Evolutionary conservation across 2,113 vertebrate genomes (phyloP).

Genomic region (Tachuris rubrigastra): DNA sequence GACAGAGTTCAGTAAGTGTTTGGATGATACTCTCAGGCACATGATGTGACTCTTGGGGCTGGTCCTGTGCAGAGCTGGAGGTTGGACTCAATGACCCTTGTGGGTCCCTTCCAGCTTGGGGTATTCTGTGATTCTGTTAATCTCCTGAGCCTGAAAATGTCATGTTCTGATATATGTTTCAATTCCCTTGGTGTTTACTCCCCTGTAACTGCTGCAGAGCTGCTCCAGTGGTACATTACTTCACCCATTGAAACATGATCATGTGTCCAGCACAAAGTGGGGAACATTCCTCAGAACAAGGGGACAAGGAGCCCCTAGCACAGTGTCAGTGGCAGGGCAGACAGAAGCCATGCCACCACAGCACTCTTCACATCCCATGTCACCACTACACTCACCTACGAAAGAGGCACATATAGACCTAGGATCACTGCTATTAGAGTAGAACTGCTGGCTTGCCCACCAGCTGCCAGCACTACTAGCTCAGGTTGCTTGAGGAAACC

Average conservation of each 20-base stretch:
- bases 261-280: not conserved
- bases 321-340: fast-evolving
- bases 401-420: not conserved
- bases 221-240: not conserved
- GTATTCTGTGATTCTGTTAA: not conserved
- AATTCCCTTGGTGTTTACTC: not conserved
- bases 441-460: not conserved
- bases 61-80: not conserved
- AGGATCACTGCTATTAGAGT: fast-evolving
- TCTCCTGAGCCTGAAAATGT: not conserved
- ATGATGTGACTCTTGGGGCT: not conserved
- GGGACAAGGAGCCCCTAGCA: not conserved
- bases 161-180: fast-evolving
- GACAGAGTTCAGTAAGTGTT: not conserved
- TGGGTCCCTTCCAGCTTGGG: not conserved
- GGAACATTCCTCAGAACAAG: not conserved
- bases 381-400: fast-evolving
- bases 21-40: not conserved
- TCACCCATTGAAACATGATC: fast-evolving
- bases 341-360: not conserved
- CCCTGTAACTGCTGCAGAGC: not conserved
- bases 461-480: not conserved
- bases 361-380: not conserved
- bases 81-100: not conserved
- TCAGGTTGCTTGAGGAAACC: not conserved